Base-by-base conservation (phyloP, 2,113 vertebrate genomes). In the Rhegmatorhina hoffmannsi region DNA sequence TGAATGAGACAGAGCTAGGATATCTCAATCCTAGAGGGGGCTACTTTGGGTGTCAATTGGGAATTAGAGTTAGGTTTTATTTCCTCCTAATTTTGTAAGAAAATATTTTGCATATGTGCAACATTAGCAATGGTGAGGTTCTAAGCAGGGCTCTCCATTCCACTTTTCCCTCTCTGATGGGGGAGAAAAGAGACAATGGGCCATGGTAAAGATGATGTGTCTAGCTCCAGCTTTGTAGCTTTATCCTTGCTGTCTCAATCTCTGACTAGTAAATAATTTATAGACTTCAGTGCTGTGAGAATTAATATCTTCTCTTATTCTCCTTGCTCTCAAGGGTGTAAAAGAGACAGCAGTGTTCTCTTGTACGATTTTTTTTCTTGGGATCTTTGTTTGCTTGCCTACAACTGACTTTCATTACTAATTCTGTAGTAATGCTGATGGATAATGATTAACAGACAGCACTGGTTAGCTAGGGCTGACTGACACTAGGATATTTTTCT, bases 181-280 rank as follows among this genome's bases (percentile, higher is more conserved):
- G 14, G 6, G 6, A 12, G 7, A 12, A 55, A 26, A 68, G 31
- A 84, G 34, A 38, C 47, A 62, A 3, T 20, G 43, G 26, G 5
- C 38, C 79, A 2, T 36, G 26, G 62, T 63, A 36, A 83, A 62
- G 36, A 15, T 19, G 6, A 29, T 55, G 6, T 77, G 44, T 60
- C 47, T 75, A 63, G 44, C 52, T 75, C 18, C 60, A 64, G 56
- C 52, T 84, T 72, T 81, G 77, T 77, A 67, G 46, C 34, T 78
- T 80, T 68, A 47, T 60, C 17, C 28, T 82, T 74, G n/a, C 12
- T 55, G 12, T 47, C 17, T 72, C 3, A 0, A 9, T 34, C 44
- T 87, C 56, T 64, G 44, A 56, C 18, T 89, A 52, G 59, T 84
- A 89, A 91, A 93, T 93, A 90, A 84, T 92, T 88, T 74, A 80